Conservation (phyloP, 2,113 vertebrate species). For the Stercorarius parasiticus region DNA sequence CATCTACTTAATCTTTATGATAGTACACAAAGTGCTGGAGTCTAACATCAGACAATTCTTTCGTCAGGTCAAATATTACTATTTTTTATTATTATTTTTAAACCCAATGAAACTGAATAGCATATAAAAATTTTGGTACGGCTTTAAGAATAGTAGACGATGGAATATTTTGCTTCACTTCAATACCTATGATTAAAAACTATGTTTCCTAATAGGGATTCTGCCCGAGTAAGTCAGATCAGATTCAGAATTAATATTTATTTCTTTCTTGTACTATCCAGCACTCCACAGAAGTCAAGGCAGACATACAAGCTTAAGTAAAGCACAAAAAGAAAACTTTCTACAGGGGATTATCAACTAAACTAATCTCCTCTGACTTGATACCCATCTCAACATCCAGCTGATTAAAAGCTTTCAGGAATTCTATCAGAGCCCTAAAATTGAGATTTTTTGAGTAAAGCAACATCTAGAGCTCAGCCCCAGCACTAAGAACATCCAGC, state of each 20-base stretch:
- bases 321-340: background rate
- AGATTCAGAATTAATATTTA: background rate
- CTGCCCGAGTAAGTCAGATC: background rate
- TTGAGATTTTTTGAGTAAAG: background rate
- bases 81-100: background rate
- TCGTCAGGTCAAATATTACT: background rate
- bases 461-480: background rate
- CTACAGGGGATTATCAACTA: background rate
- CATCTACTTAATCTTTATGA: background rate
- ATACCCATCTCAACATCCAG: background rate
- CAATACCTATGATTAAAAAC: background rate
- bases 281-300: background rate
- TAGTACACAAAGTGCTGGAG: background rate
- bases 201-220: background rate
- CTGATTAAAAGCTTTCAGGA: background rate
- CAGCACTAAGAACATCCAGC: background rate
- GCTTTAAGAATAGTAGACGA: background rate
- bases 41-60: constrained; percentile 11
- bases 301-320: background rate
- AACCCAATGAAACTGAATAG: background rate
- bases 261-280: background rate
- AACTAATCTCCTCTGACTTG: background rate
- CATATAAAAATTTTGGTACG: background rate
- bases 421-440: background rate
- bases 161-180: background rate